A percentile compares a stretch with the other conserved stretches of the same genome.
Conservation (phyloP, 2,888 invertebrate species). For the Leucania comma region DNA sequence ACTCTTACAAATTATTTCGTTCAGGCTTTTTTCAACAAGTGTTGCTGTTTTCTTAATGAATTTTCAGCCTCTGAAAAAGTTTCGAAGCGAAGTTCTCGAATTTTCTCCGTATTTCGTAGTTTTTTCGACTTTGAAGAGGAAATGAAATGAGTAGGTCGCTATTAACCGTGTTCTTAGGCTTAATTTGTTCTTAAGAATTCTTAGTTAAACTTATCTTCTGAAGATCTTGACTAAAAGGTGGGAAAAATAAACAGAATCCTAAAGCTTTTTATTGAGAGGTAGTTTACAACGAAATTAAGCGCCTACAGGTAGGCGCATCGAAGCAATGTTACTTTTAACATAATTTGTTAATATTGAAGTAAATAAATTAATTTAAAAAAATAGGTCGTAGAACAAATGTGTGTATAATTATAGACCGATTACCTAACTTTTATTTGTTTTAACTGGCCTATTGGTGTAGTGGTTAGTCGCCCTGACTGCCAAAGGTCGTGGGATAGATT, state of each 20-base stretch:
- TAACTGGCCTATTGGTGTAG: too few species aligned
- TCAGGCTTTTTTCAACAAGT: conserved; percentile 20
- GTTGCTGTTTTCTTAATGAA: conserved; percentile 31
- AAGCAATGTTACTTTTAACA: not conserved
- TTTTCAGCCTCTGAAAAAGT: conserved; percentile 15
- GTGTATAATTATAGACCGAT: too few species aligned
- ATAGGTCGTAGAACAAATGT: too few species aligned
- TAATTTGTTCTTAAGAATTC: conserved; percentile 5
- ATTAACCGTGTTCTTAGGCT: not conserved
- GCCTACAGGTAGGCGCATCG: not conserved
- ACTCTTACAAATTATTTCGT: conserved; percentile 14
- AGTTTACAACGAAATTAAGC: too few species aligned
- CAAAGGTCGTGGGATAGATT: too few species aligned
- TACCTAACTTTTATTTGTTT: too few species aligned
- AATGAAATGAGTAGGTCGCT: conserved; percentile 23
- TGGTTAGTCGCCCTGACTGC: too few species aligned
- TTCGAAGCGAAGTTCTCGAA: conserved; percentile 26
- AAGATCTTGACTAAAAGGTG: not conserved
- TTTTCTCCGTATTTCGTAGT: conserved; percentile 9
- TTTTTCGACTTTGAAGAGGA: conserved; percentile 34
- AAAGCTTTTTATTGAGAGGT: not conserved
- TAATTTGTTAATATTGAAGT: too few species aligned
- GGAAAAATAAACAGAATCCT: not conserved
- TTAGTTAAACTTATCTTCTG: not conserved
- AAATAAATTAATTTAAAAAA: too few species aligned